These are phyloP conservation scores for Sphaeramia orbicularis DNA, from an alignment of 2,797 vertebrate genomes.

Conservation along the genomic window DNA sequence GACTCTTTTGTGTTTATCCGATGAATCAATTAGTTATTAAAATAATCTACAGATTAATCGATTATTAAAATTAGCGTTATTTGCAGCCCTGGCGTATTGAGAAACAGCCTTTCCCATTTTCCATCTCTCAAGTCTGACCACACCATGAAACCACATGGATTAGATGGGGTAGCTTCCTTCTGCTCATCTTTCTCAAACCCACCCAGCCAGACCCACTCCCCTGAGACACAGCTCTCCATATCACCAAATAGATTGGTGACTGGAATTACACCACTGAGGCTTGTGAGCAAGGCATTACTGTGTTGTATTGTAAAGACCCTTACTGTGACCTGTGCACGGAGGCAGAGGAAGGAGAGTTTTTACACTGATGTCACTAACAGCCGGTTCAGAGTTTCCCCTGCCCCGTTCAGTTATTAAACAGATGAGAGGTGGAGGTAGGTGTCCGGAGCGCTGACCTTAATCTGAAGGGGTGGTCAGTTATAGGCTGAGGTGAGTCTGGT, in stretches of 20 bases:
- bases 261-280: constrained; percentile 78
- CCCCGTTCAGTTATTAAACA: constrained; percentile 66
- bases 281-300: constrained; percentile 63
- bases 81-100: no score
- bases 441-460: constrained; percentile 82
- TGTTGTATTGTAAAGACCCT: constrained; percentile 73
- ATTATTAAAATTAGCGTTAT: no score
- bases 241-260: constrained; percentile 78
- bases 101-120: not conserved
- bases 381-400: constrained; percentile 51
- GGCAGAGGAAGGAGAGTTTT: constrained; percentile 71
- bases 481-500: constrained; percentile 80
- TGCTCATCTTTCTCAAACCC: constrained; percentile 40
- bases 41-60: no score
- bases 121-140: constrained; percentile 22
- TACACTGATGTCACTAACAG: constrained; percentile 72
- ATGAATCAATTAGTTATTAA: no score
- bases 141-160: constrained; percentile 22
- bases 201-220: constrained; percentile 44
- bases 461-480: constrained; percentile 74
- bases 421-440: constrained; percentile 60
- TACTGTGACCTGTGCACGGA: constrained; percentile 80
- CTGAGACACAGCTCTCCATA: constrained; percentile 69
- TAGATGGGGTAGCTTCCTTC: constrained; percentile 13
- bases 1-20: no score